Base-by-base conservation (phyloP, 1,140 invertebrate genomes). In the Sitodiplosis mosellana region DNA sequence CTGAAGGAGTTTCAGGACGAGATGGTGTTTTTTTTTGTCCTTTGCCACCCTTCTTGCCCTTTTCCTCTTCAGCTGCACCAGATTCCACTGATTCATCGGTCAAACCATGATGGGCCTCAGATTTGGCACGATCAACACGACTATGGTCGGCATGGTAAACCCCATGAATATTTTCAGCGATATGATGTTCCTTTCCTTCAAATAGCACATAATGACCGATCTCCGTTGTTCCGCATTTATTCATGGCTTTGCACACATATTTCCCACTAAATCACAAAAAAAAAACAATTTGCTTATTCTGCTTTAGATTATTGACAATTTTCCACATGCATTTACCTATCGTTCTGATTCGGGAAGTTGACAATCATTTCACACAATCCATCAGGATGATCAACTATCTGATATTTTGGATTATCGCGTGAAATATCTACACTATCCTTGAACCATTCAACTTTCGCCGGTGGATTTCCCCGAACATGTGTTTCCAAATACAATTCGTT, bases 371-470 rank as follows among this genome's bases (percentile, higher is more conserved):
- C 72, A 58, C 81, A 83, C 38, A 81, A 71, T 17, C 83, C 81
- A 54, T 86, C 81, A 14, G 76, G 74, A 48, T 64, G 60, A 45
- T 64, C 58, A 7, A 59, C 55, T 44, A 54, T 53, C 17, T 78
- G 63, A 56, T 83, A 77, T 49, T 71, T 73, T 42, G 21, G 11
- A 17, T 38, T 38, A 27, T 40, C 37, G 17, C 40, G 37, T 18
- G 37, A 69, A 14, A 81, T 68, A 49, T 73, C 68, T 45, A 75
- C 59, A 12, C 78, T 79, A 62, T 91, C 80, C 60, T 84, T 90
- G 33, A 78, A 81, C 87, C 88, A 95, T 49, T 78, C 75, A 4
- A 95, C 69, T 43, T 71, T 72, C 2, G 87, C 83, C 47, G 83
- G 81, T 0, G 86, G 79, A 41, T 69, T 71, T 18, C 85, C 85